These are phyloP conservation scores for Zoroaster sp. DNA, from an alignment of 53 echinoderm and acorn worm species.

Conservation along the genomic window DNA sequence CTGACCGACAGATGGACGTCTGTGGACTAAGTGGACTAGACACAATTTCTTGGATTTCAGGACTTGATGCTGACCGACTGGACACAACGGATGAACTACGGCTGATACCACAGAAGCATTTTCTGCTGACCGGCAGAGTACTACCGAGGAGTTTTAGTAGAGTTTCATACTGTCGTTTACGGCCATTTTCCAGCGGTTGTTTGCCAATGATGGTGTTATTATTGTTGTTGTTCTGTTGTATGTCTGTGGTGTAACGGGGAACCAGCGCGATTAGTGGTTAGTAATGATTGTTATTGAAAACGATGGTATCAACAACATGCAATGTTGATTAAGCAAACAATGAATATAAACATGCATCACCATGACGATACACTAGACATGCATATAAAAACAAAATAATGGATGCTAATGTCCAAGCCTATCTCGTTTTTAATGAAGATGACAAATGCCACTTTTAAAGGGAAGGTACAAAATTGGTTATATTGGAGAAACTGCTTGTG, in stretches of 20 bases:
- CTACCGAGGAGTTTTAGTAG: slow-evolving; percentile 83
- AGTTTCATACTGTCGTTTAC: slow-evolving; percentile 88
- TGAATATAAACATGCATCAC: neutral
- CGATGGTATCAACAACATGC: neutral
- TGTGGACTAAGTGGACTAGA: slow-evolving; percentile 80
- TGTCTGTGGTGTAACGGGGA: slow-evolving; percentile 63
- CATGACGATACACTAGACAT: neutral
- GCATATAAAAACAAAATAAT: too few species aligned
- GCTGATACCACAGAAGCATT: slow-evolving; percentile 95
- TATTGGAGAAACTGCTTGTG: too few species aligned
- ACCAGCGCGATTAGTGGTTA: slow-evolving; percentile 2
- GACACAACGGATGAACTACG: slow-evolving; percentile 95
- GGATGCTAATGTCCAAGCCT: too few species aligned
- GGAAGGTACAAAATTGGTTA: too few species aligned
- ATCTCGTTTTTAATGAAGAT: too few species aligned
- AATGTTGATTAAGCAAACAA: neutral
- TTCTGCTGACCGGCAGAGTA: slow-evolving; percentile 89
- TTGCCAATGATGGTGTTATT: slow-evolving; percentile 86
- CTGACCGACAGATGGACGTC: slow-evolving; percentile 77
- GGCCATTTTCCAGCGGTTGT: slow-evolving; percentile 86
- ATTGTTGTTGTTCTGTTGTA: slow-evolving; percentile 99
- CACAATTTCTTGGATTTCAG: slow-evolving; percentile 69
- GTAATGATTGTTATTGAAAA: neutral
- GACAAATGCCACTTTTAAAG: too few species aligned
- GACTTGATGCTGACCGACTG: slow-evolving; percentile 89